These are phyloP conservation scores for Congeria kusceri DNA, from an alignment of 2,888 invertebrate genomes.

Conservation along the genomic window DNA sequence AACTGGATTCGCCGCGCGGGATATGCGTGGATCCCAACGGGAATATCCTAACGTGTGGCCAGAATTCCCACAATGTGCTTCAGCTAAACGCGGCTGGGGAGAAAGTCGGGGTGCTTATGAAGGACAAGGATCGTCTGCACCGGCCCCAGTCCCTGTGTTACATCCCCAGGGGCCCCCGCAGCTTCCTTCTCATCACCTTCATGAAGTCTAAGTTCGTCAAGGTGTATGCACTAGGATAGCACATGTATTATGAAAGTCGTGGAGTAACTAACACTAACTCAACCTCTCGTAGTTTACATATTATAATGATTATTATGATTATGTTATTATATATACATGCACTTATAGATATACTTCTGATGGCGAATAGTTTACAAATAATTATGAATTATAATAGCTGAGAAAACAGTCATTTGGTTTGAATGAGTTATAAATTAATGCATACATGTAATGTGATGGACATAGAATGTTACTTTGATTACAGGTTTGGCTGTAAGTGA, in stretches of 20 bases:
- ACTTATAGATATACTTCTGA: too few relatives aligned
- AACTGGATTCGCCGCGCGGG: slow-evolving; percentile 52
- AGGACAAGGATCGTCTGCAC: slow-evolving; percentile 35
- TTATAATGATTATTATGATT: too few relatives aligned
- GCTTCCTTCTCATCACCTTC: slow-evolving; percentile 45
- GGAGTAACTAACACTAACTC: neutral
- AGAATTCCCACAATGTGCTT: slow-evolving; percentile 57
- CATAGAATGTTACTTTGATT: too few relatives aligned
- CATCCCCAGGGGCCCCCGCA: slow-evolving; percentile 34
- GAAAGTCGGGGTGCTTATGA: slow-evolving; percentile 39
- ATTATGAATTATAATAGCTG: too few relatives aligned
- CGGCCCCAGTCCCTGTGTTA: slow-evolving; percentile 52
- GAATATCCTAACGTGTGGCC: slow-evolving; percentile 51
- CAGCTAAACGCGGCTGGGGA: slow-evolving; percentile 53
- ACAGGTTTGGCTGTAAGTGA: too few relatives aligned
- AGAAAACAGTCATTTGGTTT: too few relatives aligned
- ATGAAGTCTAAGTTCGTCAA: slow-evolving; percentile 55
- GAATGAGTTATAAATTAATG: too few relatives aligned
- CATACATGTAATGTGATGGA: too few relatives aligned
- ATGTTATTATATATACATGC: too few relatives aligned
- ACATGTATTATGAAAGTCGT: neutral
- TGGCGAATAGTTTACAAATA: too few relatives aligned
- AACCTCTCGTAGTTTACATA: too few relatives aligned
- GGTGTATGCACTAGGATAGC: slow-evolving; percentile 50
- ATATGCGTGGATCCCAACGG: slow-evolving; percentile 51